A percentile compares a stretch with the other conserved stretches of the same genome.
These are phyloP conservation scores for Spialia ferax DNA, from an alignment of 2,888 invertebrate species.

Conservation along the genomic window DNA sequence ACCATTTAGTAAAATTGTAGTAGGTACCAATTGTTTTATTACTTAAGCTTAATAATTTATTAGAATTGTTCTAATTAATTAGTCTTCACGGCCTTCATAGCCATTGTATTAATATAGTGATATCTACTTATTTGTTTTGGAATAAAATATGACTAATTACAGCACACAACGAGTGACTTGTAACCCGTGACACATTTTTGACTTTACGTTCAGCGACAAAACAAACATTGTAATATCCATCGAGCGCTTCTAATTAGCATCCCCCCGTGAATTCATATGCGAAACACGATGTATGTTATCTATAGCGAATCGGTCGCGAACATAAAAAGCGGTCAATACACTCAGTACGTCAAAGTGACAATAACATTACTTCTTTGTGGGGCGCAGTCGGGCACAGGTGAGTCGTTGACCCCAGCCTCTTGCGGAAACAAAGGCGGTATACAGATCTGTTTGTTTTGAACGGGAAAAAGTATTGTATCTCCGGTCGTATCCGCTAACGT, in stretches of 20 bases:
- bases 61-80: no score
- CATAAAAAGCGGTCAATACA: conserved; percentile 38
- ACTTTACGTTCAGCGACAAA: background rate
- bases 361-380: conserved; percentile 34
- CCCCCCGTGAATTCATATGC: conserved; percentile 19
- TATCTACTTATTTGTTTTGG: no score
- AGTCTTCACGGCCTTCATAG: no score
- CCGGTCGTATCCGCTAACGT: background rate
- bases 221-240: conserved; percentile 2
- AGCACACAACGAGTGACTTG: background rate
- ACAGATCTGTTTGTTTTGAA: conserved; percentile 35
- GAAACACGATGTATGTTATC: conserved; percentile 24
- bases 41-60: no score
- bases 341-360: conserved; percentile 36
- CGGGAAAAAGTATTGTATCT: conserved; percentile 12
- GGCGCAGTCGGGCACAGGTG: conserved; percentile 39
- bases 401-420: conserved; percentile 47
- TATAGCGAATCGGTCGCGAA: conserved; percentile 33
- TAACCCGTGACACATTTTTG: background rate
- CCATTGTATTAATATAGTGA: no score
- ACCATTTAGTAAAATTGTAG: no score
- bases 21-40: no score
- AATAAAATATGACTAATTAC: no score
- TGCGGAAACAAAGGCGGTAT: conserved; percentile 46
- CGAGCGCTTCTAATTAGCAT: conserved; percentile 22